Evolutionary conservation across 1,140 invertebrate genomes (phyloP).

Genomic region (Bombus soroeensis): DNA sequence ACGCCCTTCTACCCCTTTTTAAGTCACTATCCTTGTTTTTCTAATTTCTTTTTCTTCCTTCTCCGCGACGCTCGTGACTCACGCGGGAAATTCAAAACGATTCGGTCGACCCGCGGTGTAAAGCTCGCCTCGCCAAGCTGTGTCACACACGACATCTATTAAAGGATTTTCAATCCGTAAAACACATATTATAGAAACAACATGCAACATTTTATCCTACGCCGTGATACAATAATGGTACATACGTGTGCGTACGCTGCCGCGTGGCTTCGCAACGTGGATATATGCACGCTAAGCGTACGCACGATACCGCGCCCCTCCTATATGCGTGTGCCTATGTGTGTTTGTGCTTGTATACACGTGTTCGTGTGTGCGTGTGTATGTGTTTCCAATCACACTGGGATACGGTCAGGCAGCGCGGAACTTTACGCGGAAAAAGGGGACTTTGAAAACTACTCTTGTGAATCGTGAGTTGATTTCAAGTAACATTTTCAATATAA

Average conservation of each 20-base stretch:
- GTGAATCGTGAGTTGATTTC: not conserved
- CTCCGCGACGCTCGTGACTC: constrained; percentile 21
- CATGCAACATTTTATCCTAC: constrained; percentile 82
- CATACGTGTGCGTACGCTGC: constrained; percentile 61
- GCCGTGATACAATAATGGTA: constrained; percentile 76
- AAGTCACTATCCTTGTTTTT: not conserved
- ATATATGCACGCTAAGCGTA: constrained; percentile 47
- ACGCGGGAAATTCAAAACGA: constrained; percentile 25
- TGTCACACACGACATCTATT: constrained; percentile 79
- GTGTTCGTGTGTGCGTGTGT: not conserved
- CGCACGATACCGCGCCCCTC: constrained; percentile 18
- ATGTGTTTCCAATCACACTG: constrained; percentile 35
- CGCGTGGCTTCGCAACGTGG: constrained; percentile 33
- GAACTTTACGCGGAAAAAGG: constrained; percentile 12
- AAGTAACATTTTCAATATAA: not conserved
- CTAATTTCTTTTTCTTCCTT: no score
- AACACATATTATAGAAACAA: constrained; percentile 83
- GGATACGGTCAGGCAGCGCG: constrained; percentile 35
- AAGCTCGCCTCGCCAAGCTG: constrained; percentile 60
- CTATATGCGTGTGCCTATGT: not conserved
- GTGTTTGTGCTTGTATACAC: not conserved
- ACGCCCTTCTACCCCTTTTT: no score
- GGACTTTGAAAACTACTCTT: not conserved
- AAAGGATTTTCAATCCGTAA: constrained; percentile 79
- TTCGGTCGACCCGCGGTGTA: constrained; percentile 52